These are phyloP conservation scores for Archegozetes longisetosus DNA, from an alignment of 1,140 invertebrate genomes.

Conservation along the genomic window DNA sequence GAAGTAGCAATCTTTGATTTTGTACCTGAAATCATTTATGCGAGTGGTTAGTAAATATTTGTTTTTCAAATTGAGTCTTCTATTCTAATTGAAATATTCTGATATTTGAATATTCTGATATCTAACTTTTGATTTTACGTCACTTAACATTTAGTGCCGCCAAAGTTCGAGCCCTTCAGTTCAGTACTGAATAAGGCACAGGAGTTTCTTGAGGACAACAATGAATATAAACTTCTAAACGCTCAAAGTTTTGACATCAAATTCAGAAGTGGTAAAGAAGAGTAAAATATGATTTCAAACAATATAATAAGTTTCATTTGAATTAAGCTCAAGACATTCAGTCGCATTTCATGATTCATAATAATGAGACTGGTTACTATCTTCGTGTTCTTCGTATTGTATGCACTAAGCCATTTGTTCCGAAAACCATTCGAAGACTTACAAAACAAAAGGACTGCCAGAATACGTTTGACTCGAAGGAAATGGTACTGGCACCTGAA, in stretches of 20 bases:
- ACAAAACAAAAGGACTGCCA: too few relatives aligned
- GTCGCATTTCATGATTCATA: neutral
- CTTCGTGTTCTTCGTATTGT: neutral
- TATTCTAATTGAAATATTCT: too few relatives aligned
- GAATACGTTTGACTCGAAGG: too few relatives aligned
- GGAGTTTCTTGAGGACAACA: neutral
- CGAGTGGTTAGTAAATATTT: too few relatives aligned
- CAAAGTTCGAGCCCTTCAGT: neutral
- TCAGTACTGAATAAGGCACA: neutral
- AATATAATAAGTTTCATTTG: too few relatives aligned
- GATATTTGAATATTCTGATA: too few relatives aligned
- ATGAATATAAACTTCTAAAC: neutral
- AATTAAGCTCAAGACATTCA: neutral
- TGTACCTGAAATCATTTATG: neutral
- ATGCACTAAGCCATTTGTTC: neutral
- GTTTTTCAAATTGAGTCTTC: too few relatives aligned
- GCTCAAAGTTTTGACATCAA: neutral
- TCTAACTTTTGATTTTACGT: neutral
- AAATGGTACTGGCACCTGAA: neutral
- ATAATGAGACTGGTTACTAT: neutral
- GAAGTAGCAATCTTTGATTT: neutral
- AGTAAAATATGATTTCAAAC: too few relatives aligned
- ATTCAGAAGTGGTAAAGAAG: neutral
- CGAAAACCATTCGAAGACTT: too few relatives aligned
- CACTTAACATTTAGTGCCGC: neutral